phyloP scores from a whole-genome alignment of 2,113 vertebrate genomes.

The Campylomormyrus numenius region DNA sequence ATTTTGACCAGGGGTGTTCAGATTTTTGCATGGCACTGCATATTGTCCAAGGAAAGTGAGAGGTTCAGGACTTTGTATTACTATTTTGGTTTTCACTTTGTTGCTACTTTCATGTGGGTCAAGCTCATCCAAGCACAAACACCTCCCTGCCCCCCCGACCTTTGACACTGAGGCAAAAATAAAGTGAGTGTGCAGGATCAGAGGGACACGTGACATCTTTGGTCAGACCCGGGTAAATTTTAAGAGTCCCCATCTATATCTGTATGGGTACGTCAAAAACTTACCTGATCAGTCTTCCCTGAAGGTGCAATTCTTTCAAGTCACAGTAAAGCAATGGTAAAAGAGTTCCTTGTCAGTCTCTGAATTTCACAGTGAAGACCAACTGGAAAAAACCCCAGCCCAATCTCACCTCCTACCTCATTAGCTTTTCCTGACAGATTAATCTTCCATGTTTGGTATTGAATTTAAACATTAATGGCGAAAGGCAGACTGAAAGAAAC shows the following conservation, averaged over 20 bases:
- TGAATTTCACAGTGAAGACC: not conserved
- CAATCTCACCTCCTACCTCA: not conserved
- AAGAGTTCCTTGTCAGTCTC: not conserved
- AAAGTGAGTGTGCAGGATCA: not conserved
- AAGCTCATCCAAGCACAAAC: not conserved
- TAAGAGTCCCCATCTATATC: not conserved
- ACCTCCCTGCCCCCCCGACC: not conserved
- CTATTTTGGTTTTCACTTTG: not conserved
- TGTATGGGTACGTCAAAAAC: not conserved
- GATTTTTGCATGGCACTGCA: not conserved
- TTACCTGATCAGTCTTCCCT: not conserved
- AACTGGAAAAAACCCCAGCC: not conserved
- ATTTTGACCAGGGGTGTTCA: not conserved
- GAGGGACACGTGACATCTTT: not conserved
- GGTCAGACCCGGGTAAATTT: not conserved
- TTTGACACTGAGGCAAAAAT: not conserved
- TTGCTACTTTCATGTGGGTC: not conserved
- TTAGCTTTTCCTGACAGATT: conserved; percentile 16
- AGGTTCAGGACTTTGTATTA: not conserved
- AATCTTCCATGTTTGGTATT: not conserved
- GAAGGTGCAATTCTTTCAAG: not conserved
- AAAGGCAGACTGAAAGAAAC: not conserved
- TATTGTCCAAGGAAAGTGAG: not conserved
- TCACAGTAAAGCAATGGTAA: not conserved
- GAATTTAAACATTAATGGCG: not conserved